phyloP scores from a whole-genome alignment of 2,888 invertebrate species.

The Zaprionus lineosus region DNA sequence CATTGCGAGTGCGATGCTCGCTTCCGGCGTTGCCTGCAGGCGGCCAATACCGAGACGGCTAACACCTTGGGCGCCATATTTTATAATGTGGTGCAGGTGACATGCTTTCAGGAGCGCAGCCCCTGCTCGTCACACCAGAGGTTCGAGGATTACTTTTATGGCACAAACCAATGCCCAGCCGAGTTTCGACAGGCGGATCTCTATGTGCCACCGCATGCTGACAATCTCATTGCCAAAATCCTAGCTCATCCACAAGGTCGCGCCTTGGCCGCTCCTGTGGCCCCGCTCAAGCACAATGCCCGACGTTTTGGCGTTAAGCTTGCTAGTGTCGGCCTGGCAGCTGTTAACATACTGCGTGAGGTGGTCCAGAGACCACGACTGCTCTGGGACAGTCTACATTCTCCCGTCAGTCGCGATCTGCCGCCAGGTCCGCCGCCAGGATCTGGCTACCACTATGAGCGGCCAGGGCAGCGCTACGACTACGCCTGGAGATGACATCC shows the following conservation, averaged over 20 bases:
- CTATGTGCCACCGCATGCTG: slow-evolving; percentile 79
- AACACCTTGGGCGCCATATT: slow-evolving; percentile 88
- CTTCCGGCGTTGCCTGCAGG: slow-evolving; percentile 88
- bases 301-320: slow-evolving; percentile 80
- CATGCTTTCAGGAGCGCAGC: slow-evolving; percentile 87
- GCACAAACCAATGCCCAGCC: slow-evolving; percentile 67
- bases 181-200: slow-evolving; percentile 78
- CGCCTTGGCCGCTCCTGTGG: slow-evolving; percentile 40
- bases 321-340: slow-evolving; percentile 81
- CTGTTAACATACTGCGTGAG: slow-evolving; percentile 80
- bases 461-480: slow-evolving; percentile 26
- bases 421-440: slow-evolving; percentile 36
- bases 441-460: slow-evolving; percentile 52
- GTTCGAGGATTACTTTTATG: slow-evolving; percentile 82
- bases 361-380: slow-evolving; percentile 70
- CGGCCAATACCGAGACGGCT: slow-evolving; percentile 87
- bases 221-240: slow-evolving; percentile 77
- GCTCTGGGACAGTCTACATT: slow-evolving; percentile 69
- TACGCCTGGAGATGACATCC: slow-evolving; percentile 8
- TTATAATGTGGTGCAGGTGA: slow-evolving; percentile 89
- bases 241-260: slow-evolving; percentile 67
- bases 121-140: slow-evolving; percentile 87
- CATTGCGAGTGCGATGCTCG: slow-evolving; percentile 90
- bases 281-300: slow-evolving; percentile 53
- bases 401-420: slow-evolving; percentile 63